Conservation (phyloP, 2,888 invertebrate genomes). For the Strigamia maritima region DNA sequence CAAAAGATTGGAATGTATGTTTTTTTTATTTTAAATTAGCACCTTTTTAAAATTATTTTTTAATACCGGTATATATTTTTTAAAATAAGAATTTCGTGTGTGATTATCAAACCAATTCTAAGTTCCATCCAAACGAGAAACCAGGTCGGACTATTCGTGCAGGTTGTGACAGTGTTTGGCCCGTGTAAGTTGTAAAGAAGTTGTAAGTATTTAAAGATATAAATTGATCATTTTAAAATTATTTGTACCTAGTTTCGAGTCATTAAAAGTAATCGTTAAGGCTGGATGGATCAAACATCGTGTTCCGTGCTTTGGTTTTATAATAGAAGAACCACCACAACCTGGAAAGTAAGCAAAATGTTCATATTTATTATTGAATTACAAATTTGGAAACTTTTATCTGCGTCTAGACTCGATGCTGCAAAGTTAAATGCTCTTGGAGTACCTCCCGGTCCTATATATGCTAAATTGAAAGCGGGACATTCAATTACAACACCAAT, state of each 20-base stretch:
- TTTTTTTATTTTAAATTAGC: neutral
- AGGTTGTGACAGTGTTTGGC: constrained; percentile 47
- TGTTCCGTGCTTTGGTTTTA: constrained; percentile 53
- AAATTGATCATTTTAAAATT: constrained; percentile 18
- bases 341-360: constrained; percentile 49
- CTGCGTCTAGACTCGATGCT: constrained; percentile 46
- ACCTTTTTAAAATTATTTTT: neutral
- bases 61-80: neutral
- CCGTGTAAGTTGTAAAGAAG: constrained; percentile 47
- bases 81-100: constrained; percentile 21
- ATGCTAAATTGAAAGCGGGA: constrained; percentile 51
- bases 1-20: constrained; percentile 45
- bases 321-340: constrained; percentile 49
- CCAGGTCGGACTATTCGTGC: constrained; percentile 47
- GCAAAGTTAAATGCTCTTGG: constrained; percentile 48
- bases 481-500: constrained; percentile 47
- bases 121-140: constrained; percentile 50
- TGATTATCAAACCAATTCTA: constrained; percentile 36
- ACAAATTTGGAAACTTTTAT: neutral
- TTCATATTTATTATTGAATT: neutral
- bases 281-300: constrained; percentile 52
- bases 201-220: neutral
- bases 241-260: constrained; percentile 47
- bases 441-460: constrained; percentile 51
- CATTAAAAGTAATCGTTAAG: constrained; percentile 47